phyloP scores from a whole-genome alignment of 2,888 invertebrate species.

The Hirtodrosophila confusa region DNA sequence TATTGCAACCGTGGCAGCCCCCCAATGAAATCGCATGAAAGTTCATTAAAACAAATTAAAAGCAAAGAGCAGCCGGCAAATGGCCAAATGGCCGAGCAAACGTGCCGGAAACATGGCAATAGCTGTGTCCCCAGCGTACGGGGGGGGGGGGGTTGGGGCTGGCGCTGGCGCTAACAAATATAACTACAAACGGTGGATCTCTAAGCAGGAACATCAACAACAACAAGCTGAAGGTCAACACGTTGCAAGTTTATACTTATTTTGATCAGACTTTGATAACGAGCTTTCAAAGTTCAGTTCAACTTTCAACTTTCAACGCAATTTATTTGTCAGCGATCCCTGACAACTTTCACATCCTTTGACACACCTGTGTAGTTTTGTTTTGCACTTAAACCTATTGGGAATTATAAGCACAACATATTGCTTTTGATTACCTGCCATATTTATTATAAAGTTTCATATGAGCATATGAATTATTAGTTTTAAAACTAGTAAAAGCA shows the following conservation, averaged over 20 bases:
- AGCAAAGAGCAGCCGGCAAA: conserved; percentile 63
- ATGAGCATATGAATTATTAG: no score
- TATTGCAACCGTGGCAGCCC: conserved; percentile 61
- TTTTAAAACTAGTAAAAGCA: no score
- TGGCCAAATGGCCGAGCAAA: conserved; percentile 58
- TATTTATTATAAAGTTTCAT: no score
- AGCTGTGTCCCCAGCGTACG: conserved; percentile 22
- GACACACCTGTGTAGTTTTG: no score
- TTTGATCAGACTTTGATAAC: not conserved
- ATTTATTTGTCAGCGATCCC: no score
- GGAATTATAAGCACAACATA: no score
- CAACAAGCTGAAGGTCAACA: not conserved
- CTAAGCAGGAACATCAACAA: not conserved
- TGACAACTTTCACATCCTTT: no score
- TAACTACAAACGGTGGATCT: no score
- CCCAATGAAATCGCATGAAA: conserved; percentile 70
- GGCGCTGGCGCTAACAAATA: not conserved
- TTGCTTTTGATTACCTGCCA: no score
- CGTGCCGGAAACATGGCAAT: conserved; percentile 62
- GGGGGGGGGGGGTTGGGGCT: not conserved
- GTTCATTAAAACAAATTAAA: conserved; percentile 79
- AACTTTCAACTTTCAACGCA: no score
- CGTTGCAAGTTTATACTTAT: not conserved
- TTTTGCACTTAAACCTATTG: no score
- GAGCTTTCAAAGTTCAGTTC: no score